A percentile compares a stretch with the other conserved stretches of the same genome.
These are phyloP conservation scores for Vanessa tameamea DNA, from an alignment of 1,140 invertebrate species.

Conservation along the genomic window DNA sequence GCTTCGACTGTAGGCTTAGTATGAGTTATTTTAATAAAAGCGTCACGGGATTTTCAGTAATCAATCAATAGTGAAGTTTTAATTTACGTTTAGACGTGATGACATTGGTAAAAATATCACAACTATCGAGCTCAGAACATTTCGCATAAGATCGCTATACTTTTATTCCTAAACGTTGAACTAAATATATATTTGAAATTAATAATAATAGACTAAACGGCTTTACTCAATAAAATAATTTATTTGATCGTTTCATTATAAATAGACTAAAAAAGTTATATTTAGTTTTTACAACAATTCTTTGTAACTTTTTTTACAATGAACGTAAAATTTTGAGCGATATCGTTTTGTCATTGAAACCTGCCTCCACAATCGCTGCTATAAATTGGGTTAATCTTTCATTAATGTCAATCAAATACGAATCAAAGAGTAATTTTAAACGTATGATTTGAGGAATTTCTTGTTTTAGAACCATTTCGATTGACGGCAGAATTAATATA, in stretches of 20 bases:
- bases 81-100: too few species aligned
- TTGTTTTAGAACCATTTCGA: not conserved
- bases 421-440: constrained; percentile 6
- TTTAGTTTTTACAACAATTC: too few species aligned
- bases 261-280: too few species aligned
- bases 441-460: not conserved
- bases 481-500: not conserved
- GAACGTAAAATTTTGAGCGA: not conserved
- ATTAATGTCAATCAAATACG: constrained; percentile 3
- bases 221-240: too few species aligned
- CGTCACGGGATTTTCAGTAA: constrained; percentile 18
- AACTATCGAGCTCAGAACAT: too few species aligned
- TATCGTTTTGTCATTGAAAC: not conserved
- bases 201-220: too few species aligned
- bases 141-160: too few species aligned
- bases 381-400: constrained; percentile 3
- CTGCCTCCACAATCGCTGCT: not conserved
- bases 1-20: constrained; percentile 17
- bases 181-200: too few species aligned
- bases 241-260: too few species aligned
- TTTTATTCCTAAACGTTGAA: too few species aligned
- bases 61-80: not conserved
- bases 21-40: constrained; percentile 22
- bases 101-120: too few species aligned
- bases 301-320: not conserved